A percentile compares a stretch with the other conserved stretches of the same genome.
Evolutionary conservation across 2,888 invertebrate species (phyloP).

Genomic region (Papilio gigon): DNA sequence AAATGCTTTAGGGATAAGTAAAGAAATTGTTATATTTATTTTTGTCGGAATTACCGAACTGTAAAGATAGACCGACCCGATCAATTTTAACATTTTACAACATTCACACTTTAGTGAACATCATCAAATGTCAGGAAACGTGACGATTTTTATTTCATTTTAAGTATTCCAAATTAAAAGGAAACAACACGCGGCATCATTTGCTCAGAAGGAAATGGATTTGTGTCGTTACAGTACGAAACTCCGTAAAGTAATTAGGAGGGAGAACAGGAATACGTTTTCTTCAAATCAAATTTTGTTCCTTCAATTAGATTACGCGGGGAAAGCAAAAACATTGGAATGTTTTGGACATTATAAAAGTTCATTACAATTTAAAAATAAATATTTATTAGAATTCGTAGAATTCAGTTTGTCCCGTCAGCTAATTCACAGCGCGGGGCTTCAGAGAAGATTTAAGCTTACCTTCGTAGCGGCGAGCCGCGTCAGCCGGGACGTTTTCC

Average conservation of each 20-base stretch:
- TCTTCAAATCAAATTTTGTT: slow-evolving; percentile 14
- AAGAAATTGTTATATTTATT: no score
- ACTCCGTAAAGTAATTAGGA: slow-evolving; percentile 29
- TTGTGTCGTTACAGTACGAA: slow-evolving; percentile 28
- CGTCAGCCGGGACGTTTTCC: no score
- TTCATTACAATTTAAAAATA: neutral
- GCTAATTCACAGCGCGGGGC: neutral
- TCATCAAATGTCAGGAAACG: neutral
- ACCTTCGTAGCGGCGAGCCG: no score
- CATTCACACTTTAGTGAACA: neutral
- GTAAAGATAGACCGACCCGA: no score
- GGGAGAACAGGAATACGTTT: slow-evolving; percentile 12
- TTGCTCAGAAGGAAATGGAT: slow-evolving; percentile 31
- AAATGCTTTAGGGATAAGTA: no score
- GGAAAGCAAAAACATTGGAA: neutral
- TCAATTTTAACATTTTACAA: neutral
- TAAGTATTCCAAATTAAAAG: slow-evolving; percentile 5
- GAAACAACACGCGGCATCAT: slow-evolving; percentile 12
- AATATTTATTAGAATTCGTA: neutral
- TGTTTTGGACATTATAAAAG: neutral
- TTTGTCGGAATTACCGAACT: no score
- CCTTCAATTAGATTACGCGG: neutral
- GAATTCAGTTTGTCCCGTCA: neutral
- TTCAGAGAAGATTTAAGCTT: no score
- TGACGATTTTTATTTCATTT: neutral